Percentiles rank a stretch among this genome's conserved stretches.
phyloP scores from a whole-genome alignment of 2,888 invertebrate species.

The Pristionchus exspectatus region DNA sequence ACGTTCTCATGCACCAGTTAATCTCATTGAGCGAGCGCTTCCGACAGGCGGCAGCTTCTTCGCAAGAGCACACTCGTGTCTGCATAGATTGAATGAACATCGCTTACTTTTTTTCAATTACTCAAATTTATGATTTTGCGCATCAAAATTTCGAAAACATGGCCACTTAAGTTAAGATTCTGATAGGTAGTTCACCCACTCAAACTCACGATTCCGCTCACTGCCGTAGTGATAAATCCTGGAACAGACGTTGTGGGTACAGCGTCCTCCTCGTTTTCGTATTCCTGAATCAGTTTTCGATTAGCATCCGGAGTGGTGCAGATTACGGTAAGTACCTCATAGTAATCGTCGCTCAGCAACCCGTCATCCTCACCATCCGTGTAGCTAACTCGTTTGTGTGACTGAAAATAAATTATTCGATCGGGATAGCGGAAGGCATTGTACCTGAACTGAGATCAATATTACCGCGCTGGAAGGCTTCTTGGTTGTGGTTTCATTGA shows the following conservation, averaged over 20 bases:
- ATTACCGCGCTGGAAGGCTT: background rate
- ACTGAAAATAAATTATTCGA: background rate
- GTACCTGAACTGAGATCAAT: background rate
- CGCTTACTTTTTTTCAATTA: no score
- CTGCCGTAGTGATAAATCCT: background rate
- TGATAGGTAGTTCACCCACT: background rate
- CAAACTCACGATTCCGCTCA: background rate
- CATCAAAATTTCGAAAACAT: no score
- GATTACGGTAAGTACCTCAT: background rate
- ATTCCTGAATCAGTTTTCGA: background rate
- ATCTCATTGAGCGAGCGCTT: background rate
- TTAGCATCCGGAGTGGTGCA: background rate
- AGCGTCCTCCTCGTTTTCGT: background rate
- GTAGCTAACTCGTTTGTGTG: background rate
- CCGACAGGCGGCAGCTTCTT: background rate
- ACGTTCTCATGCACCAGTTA: background rate
- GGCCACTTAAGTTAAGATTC: no score
- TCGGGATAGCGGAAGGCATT: background rate
- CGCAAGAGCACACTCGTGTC: slow-evolving; percentile 27
- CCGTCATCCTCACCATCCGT: background rate
- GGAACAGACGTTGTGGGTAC: background rate
- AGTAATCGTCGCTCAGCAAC: background rate
- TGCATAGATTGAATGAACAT: no score
- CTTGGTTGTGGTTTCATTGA: background rate
- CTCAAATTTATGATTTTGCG: no score